Evolutionary conservation across 2,797 vertebrate genomes (phyloP), one percentile per base, ranked within the genome.

Genomic region (Parauchenoglanis punctatus): DNA sequence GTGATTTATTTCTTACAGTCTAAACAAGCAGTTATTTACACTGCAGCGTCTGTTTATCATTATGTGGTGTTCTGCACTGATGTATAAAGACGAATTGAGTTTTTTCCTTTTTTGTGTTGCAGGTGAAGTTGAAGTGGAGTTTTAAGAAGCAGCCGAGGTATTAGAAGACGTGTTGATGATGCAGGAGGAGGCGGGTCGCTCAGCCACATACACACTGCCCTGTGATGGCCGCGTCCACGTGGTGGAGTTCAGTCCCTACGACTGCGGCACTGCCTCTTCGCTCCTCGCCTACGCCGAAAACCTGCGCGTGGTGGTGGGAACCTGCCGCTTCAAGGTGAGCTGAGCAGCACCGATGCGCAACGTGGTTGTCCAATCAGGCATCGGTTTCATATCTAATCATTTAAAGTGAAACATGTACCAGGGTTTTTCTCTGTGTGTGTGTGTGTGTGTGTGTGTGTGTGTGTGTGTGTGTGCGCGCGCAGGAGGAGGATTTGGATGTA

Each of bases 171-270:
- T 2, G 25, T 2, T 31, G 13, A 67, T 15, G 61, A 98, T 98
- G 96, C 97, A 97, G 92, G 97, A 97, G 87, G 97, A 97, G 84
- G 89, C 92, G 0, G 92, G 94, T 72, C 97, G 95, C 90, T 95
- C 93, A 82, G 95, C 96, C 87, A 94, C 94, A 77, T 98, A 99
- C 93, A 97, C 97, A 0, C 97, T 99, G 91, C 90, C 97, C 0
- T 99, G 98, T n/a, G 97, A 99, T 73, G 97, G 97, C 93, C 98
- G 97, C 11, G 97, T 99, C 11, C 97, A 98, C 0, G 97, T 98
- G 89, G 98, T 98, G 85, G 97, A 99, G 93, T 99, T 99, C 94
- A 99, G 95, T 93, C 98, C 98, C 0, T 99, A 97, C 92, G 96
- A 96, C 80, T 96, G 95, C 40, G 97, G 98, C 10, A 94, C 95